Evolutionary conservation across 2,888 invertebrate species (phyloP), one percentile per base, ranked within the genome.

Genomic region (Microchrysa polita): DNA sequence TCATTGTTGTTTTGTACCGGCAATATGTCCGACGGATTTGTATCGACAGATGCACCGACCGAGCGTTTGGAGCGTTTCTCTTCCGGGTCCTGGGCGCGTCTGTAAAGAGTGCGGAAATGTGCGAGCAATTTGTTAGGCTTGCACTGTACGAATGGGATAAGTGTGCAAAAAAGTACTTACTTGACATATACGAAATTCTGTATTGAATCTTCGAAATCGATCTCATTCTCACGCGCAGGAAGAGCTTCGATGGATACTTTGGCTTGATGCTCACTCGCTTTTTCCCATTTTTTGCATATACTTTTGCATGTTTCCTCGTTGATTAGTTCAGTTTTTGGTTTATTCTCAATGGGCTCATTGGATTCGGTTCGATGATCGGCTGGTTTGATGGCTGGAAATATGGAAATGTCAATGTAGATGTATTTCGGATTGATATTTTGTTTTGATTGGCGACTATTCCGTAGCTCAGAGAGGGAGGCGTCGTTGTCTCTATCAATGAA

Each of bases 171-270:
- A 52, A 52, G 23, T 9, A 63, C 74, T 75, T 72, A 77, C 81
- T 81, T 81, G 2, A 84, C 81, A 79, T 90, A 91, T 71, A 95
- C 90, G 81, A 87, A 87, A 83, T 95, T 94, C 80, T 94, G 94
- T 67, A 96, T 82, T 48, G 90, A 88, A 81, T 95, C 92, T 83
- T 96, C 95, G 81, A 96, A 95, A 23, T 88, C 86, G 61, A 91
- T 92, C 74, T 88, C 86, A 78, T 87, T 87, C 77, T 88, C 88
- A 74, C 86, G 89, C 78, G 90, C 91, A 77, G 90, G 69, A 10
- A 63, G 53, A n/a, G 73, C 74, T 22, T 74, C 76, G 22, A 65
- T 16, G n/a, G 67, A 48, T 57, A 60, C 52, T 59, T 20, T 40
- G 16, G 20, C 9, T 4, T 44, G 7, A 44, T 61, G 48, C 12